Conservation (phyloP, 2,797 vertebrate species). For the Mormyrops boulengeri region DNA sequence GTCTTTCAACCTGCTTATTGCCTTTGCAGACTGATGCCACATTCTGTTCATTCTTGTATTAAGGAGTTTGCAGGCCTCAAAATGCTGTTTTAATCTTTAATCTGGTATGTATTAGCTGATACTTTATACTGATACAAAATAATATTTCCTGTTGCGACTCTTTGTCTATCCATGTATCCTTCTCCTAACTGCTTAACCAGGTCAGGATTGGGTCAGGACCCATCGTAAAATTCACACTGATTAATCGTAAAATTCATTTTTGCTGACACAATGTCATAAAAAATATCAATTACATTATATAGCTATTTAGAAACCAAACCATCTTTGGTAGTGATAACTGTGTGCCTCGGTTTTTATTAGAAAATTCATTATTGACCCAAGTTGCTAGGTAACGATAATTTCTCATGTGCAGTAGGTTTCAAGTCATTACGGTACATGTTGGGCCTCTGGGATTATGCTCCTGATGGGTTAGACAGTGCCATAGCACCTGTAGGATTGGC, state of each 20-base stretch:
- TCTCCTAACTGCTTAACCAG: background rate
- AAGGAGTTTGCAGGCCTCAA: background rate
- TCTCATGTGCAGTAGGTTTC: conserved; percentile 28
- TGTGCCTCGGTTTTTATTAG: conserved; percentile 5
- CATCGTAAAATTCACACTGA: background rate
- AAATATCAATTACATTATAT: background rate
- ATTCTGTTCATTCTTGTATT: background rate
- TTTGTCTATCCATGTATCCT: background rate
- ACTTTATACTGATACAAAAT: background rate
- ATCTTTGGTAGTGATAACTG: background rate
- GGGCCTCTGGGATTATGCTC: background rate
- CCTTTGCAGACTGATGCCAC: background rate
- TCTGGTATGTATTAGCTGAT: background rate
- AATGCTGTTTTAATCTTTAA: background rate
- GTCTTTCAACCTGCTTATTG: background rate
- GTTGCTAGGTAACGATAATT: conserved; percentile 40
- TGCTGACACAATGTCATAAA: background rate
- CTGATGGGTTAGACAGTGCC: background rate
- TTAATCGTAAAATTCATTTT: background rate
- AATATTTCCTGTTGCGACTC: background rate
- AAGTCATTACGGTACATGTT: background rate
- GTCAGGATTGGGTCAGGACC: background rate
- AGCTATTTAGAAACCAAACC: background rate
- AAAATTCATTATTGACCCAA: background rate
- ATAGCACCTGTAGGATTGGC: background rate